Evolutionary conservation across 2,888 invertebrate genomes (phyloP), one percentile per base, ranked within the genome.

Genomic region (Myopa testacea): DNA sequence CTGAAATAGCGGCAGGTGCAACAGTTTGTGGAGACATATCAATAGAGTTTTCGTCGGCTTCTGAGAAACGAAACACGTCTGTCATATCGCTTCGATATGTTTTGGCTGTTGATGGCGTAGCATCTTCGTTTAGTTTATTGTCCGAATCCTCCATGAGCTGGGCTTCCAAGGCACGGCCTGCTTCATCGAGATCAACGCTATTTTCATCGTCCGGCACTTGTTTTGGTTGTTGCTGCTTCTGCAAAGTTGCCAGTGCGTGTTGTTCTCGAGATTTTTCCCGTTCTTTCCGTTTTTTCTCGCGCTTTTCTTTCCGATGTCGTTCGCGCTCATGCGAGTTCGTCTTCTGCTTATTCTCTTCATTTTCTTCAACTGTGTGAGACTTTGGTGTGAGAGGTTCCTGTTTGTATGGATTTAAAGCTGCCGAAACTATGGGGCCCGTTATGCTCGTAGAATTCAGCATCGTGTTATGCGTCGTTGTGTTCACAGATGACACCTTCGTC

Each of bases 91-190:
- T 89, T 58, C 88, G 86, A 78, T 87, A 86, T 19, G 87, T 86
- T 65, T 86, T 88, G 10, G 86, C 87, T 4, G 88, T 88, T 3
- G 88, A 87, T n/a, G 89, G 87, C 10, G 89, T 88, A 72, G 87
- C 86, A 78, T 87, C 87, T 67, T 89, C 89, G 19, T 72, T 85
- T 82, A 87, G 88, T 81, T 91, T 90, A 81, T 90, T 88, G 78
- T 91, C 91, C 70, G 91, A 91, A 82, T 94, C 93, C 73, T 94
- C 94, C 89, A 95, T 92, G 45, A 95, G 91, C 82, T 95, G 94
- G 4, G 95, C 95, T 89, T 95, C 96, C 70, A 95, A 91, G 62
- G 95, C 95, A 85, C 95, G 93, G 76, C 95, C 95, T 19, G 95
- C 94, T 85, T 95, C 95, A 82, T 93, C 94, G 81, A 95, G 91